Evolutionary conservation across 2,797 vertebrate species (phyloP).

Genomic region (Xiphophorus birchmanni): DNA sequence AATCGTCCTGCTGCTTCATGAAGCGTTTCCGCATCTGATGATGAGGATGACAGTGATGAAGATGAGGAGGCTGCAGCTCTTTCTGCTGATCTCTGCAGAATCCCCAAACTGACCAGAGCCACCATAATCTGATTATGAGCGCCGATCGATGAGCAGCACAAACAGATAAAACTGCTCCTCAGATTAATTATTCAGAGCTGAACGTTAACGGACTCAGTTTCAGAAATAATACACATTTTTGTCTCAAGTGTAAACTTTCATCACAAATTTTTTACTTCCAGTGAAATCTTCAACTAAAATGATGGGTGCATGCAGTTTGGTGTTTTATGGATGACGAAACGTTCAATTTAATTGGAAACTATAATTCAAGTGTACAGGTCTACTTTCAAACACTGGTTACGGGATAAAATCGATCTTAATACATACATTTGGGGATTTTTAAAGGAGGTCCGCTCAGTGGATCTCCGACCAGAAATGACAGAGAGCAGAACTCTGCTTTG

Average conservation of each 20-base stretch:
- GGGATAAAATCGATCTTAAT: fast-evolving
- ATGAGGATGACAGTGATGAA: slow-evolving; percentile 10
- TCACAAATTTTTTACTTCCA: not conserved
- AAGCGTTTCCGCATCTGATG: slow-evolving; percentile 2
- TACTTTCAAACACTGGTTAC: not conserved
- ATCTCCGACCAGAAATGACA: fast-evolving
- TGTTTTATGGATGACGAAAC: not conserved
- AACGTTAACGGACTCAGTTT: not conserved
- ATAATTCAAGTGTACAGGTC: fast-evolving
- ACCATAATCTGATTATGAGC: slow-evolving; percentile 46
- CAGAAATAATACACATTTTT: not conserved
- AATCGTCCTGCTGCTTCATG: not conserved
- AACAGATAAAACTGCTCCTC: not conserved
- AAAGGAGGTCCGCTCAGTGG: not conserved
- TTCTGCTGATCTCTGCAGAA: slow-evolving; percentile 51
- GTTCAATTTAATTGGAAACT: fast-evolving
- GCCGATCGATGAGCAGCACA: slow-evolving; percentile 31
- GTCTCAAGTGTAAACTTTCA: no score
- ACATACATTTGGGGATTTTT: not conserved
- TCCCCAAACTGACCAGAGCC: slow-evolving; percentile 10
- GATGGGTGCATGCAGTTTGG: not conserved
- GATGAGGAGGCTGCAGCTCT: slow-evolving; percentile 36
- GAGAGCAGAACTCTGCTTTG: not conserved
- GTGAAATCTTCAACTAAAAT: not conserved
- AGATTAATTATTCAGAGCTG: not conserved